phyloP scores from a whole-genome alignment of 2,888 invertebrate species.

The Cosmorhoe ocellata region DNA sequence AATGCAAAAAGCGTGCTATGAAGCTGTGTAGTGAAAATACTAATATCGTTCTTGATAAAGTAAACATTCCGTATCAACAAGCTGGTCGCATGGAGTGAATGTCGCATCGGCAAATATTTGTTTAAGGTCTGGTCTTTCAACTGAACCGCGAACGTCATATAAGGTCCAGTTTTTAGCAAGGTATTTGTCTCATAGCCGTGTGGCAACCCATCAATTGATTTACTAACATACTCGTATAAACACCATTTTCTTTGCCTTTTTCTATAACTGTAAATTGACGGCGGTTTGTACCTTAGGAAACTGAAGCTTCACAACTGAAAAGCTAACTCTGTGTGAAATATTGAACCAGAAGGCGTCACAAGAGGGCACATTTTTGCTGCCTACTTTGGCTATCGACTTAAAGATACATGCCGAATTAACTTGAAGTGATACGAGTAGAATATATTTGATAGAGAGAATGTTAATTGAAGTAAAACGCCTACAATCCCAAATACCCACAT shows the following conservation, averaged over 20 bases:
- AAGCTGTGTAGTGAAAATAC: neutral
- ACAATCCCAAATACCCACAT: no score
- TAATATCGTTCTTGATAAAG: slow-evolving; percentile 7
- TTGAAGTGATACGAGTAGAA: no score
- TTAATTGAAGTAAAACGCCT: no score
- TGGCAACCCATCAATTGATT: no score
- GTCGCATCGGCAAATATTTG: slow-evolving; percentile 14
- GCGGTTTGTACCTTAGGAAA: neutral
- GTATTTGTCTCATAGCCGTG: no score
- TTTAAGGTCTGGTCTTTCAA: neutral
- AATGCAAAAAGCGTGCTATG: no score
- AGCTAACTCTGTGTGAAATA: slow-evolving; percentile 17
- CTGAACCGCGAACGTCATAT: neutral
- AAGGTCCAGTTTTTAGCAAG: no score
- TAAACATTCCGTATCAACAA: slow-evolving; percentile 6
- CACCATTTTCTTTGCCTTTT: no score
- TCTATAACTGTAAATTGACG: neutral
- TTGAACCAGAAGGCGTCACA: slow-evolving; percentile 13
- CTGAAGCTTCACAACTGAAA: slow-evolving; percentile 5
- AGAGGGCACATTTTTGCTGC: slow-evolving; percentile 2
- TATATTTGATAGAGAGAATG: no score
- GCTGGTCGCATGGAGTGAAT: slow-evolving; percentile 3
- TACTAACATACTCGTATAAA: no score
- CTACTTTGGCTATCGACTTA: slow-evolving; percentile 3
- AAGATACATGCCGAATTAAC: neutral